A percentile compares a stretch with the other conserved stretches of the same genome.
phyloP scores from a whole-genome alignment of 2,888 invertebrate species.

The Leucoma salicis region DNA sequence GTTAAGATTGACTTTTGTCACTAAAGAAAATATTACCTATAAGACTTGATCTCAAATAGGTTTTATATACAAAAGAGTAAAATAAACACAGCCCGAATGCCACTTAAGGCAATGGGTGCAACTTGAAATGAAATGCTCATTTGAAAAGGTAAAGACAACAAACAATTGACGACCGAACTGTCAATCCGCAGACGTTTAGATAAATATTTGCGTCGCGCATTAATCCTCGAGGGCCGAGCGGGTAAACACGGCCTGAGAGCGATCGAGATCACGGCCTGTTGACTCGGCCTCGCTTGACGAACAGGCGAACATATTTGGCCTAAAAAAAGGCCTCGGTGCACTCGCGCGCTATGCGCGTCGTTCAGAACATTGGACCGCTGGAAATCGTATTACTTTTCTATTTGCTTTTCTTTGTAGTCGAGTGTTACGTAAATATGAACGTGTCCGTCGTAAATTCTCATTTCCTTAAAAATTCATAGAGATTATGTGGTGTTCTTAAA shows the following conservation, averaged over 20 bases:
- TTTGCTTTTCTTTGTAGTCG: slow-evolving; percentile 79
- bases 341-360: slow-evolving; percentile 50
- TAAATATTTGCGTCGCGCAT: slow-evolving; percentile 81
- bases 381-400: slow-evolving; percentile 79
- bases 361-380: slow-evolving; percentile 43
- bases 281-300: slow-evolving; percentile 56
- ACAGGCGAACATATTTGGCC: slow-evolving; percentile 40
- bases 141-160: slow-evolving; percentile 80
- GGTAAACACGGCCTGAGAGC: slow-evolving; percentile 61
- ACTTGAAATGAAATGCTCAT: slow-evolving; percentile 78
- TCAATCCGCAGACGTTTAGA: slow-evolving; percentile 80
- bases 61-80: slow-evolving; percentile 42
- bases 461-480: slow-evolving; percentile 69
- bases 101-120: slow-evolving; percentile 77
- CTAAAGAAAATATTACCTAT: slow-evolving; percentile 58
- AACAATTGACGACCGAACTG: slow-evolving; percentile 81
- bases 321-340: slow-evolving; percentile 57
- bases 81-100: slow-evolving; percentile 63
- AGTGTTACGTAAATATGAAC: slow-evolving; percentile 79
- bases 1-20: slow-evolving; percentile 51
- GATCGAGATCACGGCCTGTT: slow-evolving; percentile 75
- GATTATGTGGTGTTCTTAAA: slow-evolving; percentile 40
- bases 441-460: slow-evolving; percentile 72
- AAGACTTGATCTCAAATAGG: slow-evolving; percentile 39
- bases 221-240: slow-evolving; percentile 72